Conservation (phyloP, 2,888 invertebrate genomes). For the Phlogophora meticulosa region DNA sequence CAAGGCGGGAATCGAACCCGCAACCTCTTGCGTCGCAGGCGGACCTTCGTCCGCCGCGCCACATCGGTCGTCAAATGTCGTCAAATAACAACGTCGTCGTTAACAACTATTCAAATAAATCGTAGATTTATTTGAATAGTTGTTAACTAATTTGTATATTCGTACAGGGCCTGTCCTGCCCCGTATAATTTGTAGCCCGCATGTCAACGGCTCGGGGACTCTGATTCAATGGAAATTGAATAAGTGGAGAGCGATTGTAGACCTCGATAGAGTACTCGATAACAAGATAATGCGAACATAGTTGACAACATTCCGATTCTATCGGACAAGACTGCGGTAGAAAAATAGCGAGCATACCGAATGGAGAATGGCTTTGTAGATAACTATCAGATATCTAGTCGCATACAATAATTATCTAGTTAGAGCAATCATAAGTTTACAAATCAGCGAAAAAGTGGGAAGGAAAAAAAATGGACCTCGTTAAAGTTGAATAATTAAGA, state of each 20-base stretch:
- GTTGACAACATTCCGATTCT: conserved; percentile 61
- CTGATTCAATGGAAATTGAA: conserved; percentile 68
- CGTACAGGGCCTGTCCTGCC: conserved; percentile 67
- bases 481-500: conserved; percentile 47
- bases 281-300: conserved; percentile 58
- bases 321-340: conserved; percentile 41
- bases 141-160: conserved; percentile 79
- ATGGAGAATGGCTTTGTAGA: conserved; percentile 39
- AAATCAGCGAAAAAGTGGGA: conserved; percentile 9
- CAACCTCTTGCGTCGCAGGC: too few relatives aligned
- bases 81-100: too few relatives aligned
- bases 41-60: too few relatives aligned
- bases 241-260: conserved; percentile 67
- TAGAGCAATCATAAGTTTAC: conserved; percentile 25
- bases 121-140: conserved; percentile 71
- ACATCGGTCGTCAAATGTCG: too few relatives aligned
- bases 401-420: conserved; percentile 26
- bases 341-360: conserved; percentile 52
- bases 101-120: too few relatives aligned
- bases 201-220: conserved; percentile 65
- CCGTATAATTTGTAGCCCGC: conserved; percentile 76
- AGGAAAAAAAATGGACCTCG: conserved; percentile 17
- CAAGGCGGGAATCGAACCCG: too few relatives aligned
- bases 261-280: conserved; percentile 59
- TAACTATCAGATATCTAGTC: conserved; percentile 21